Percentiles rank a stretch among this genome's conserved stretches.
phyloP scores from a whole-genome alignment of 2,113 vertebrate species.

The Galemys pyrenaicus region DNA sequence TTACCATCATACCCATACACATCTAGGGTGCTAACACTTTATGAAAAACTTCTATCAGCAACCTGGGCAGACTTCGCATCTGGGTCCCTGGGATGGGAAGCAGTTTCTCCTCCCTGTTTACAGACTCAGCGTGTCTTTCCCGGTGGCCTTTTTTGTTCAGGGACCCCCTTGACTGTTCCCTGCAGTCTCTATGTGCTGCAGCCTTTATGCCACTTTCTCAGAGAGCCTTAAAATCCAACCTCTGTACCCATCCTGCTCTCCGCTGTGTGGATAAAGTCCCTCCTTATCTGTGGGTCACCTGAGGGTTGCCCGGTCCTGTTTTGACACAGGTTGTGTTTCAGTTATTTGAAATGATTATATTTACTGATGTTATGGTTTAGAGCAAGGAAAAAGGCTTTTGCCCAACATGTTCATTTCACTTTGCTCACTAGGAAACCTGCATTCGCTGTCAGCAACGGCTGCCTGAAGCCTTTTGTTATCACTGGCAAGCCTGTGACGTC shows the following conservation, averaged over 20 bases:
- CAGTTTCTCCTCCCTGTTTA: neutral
- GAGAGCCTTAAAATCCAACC: neutral
- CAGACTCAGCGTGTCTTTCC: neutral
- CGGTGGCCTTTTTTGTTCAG: neutral
- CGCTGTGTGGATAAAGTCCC: fast-evolving
- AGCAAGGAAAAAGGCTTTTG: neutral
- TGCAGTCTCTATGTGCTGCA: neutral
- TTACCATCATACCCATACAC: neutral
- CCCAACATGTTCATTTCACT: neutral
- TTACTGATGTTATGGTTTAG: neutral
- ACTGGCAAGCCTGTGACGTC: neutral
- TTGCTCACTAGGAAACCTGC: neutral
- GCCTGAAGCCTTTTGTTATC: neutral
- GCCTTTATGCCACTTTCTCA: neutral
- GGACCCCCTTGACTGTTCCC: neutral
- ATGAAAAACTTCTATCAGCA: neutral
- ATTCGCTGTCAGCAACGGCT: neutral
- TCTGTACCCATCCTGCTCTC: neutral
- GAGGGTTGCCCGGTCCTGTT: neutral
- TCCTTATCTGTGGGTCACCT: neutral
- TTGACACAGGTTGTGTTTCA: neutral
- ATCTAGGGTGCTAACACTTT: neutral
- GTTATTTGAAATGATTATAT: slow-evolving; percentile 3
- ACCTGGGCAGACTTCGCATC: neutral
- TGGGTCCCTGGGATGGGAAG: neutral